A percentile compares a stretch with the other conserved stretches of the same genome.
These are phyloP conservation scores for Pandemis cinnamomeana DNA, from an alignment of 2,888 invertebrate species.

Conservation along the genomic window DNA sequence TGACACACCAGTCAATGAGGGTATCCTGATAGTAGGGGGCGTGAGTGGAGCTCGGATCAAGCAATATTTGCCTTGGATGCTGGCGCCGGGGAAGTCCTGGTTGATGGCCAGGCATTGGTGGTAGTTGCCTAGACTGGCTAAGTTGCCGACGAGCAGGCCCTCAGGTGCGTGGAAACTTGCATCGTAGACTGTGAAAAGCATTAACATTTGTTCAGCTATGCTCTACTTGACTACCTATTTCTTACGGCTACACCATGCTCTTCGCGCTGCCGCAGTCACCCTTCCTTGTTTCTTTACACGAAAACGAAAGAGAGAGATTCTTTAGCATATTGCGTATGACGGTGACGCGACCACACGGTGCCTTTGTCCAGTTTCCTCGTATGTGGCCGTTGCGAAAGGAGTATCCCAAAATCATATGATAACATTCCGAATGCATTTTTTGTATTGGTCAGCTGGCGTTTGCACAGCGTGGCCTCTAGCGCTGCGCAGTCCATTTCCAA, in stretches of 20 bases:
- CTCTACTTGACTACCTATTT: too few species aligned
- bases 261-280: too few species aligned
- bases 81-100: neutral
- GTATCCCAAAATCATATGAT: too few species aligned
- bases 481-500: neutral
- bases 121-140: neutral
- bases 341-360: too few species aligned
- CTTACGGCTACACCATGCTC: too few species aligned
- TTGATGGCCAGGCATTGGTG: slow-evolving; percentile 10
- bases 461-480: neutral
- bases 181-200: neutral
- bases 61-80: slow-evolving; percentile 7
- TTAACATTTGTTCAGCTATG: neutral
- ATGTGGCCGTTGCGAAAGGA: too few species aligned
- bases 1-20: neutral
- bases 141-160: neutral
- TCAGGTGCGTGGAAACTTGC: neutral
- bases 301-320: too few species aligned
- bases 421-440: neutral
- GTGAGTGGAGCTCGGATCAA: neutral
- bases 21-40: neutral
- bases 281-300: too few species aligned
- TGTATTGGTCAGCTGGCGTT: neutral
- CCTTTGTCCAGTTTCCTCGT: too few species aligned
- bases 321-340: too few species aligned